Conservation (phyloP, 2,113 vertebrate genomes). For the Thunnus maccoyii region DNA sequence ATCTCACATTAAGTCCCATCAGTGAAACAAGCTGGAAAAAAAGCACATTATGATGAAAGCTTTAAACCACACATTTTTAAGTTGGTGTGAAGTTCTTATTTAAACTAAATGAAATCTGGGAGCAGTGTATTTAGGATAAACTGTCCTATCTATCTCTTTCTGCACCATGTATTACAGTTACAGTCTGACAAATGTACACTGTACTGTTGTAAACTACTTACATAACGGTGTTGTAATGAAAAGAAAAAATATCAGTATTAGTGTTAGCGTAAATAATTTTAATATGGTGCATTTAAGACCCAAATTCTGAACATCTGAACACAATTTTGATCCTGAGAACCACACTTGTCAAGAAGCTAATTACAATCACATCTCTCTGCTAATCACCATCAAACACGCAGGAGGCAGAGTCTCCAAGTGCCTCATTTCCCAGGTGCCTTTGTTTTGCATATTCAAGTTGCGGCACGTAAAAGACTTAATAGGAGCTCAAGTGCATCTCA, state of each 20-base stretch:
- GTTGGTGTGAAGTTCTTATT: no score
- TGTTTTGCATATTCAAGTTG: conserved; percentile 23
- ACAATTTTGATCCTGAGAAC: neutral
- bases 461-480: neutral
- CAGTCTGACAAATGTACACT: no score
- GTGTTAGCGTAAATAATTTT: neutral
- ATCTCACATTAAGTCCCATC: no score
- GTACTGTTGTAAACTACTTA: no score
- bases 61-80: no score
- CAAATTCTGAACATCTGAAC: neutral
- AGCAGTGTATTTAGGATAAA: no score
- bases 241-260: neutral
- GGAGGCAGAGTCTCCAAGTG: conserved; percentile 24
- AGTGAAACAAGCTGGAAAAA: no score
- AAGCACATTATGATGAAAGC: no score
- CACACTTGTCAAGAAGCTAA: conserved; percentile 45
- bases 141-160: no score
- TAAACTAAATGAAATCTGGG: no score
- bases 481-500: conserved; percentile 4
- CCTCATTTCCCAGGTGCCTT: conserved; percentile 11
- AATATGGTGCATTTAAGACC: neutral
- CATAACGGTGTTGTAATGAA: no score
- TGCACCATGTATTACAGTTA: no score
- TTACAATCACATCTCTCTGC: conserved; percentile 53
- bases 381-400: conserved; percentile 30